Evolutionary conservation across 2,888 invertebrate species (phyloP), one percentile per base, ranked within the genome.

Genomic region (Dasysyrphus tricinctus): DNA sequence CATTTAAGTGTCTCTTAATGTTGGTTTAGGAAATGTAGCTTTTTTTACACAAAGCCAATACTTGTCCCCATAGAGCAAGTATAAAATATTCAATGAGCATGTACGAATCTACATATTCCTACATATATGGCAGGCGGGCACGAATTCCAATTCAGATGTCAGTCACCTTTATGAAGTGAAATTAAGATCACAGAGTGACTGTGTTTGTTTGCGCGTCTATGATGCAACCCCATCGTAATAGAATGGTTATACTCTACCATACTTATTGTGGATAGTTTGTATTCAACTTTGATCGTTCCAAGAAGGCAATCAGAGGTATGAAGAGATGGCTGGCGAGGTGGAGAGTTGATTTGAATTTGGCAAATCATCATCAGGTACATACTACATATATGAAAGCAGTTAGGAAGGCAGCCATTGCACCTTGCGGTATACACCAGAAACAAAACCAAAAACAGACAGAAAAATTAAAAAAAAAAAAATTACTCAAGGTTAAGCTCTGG

Each of bases 401-500:
- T 76, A 59, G 80, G 70, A 70, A 84, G 80, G 70, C 70, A 84
- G 80, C 54, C 76, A 85, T 81, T 85, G 81, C 85, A 85, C 85
- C 85, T 85, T 77, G 81, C 81, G 63, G 74, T 81, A 24, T 24
- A 69, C 42, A 67, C 67, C 34, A 44, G 37, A 19, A 75, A 69
- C 57, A 76, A 63, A 75, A 72, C 32, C 42, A 61, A 34, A 54
- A 69, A 73, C 29, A 72, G 56, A n/a, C 73, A 81, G 70, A 14
- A 7, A 24, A 42, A 37, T 11, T 9, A n/a, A 47, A 34, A 47
- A 39, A 14, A 29, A 57, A 49, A 69, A 69, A 54, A 47, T 56
- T 73, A 51, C 77, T 81, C 85, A 85, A 85, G 85, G 85, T 85
- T 85, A 85, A 85, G 12, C 85, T 85, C 81, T 81, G 85, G 74